Evolutionary conservation across 2,888 invertebrate genomes (phyloP).

Genomic region (Ellobium chinense): DNA sequence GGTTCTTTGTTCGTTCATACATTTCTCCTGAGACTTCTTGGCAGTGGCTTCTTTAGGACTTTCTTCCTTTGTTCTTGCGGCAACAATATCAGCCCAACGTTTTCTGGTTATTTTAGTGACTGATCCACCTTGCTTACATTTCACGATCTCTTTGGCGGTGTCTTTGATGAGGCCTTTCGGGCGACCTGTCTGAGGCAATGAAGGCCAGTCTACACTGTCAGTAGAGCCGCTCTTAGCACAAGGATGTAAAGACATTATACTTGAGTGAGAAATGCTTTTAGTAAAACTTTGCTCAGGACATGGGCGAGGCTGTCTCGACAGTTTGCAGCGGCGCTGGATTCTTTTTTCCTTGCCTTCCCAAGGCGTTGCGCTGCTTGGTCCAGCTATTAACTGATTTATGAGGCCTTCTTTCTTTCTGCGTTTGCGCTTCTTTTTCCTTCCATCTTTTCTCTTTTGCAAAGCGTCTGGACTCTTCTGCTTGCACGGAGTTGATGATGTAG

Average conservation of each 20-base stretch:
- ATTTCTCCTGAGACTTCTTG: neutral
- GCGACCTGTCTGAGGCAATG: neutral
- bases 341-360: neutral
- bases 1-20: neutral
- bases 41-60: neutral
- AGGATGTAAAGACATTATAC: neutral
- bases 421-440: neutral
- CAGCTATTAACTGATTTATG: neutral
- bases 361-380: neutral
- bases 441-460: neutral
- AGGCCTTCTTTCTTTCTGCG: neutral
- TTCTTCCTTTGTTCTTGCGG: neutral
- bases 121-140: neutral
- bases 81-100: neutral
- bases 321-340: neutral
- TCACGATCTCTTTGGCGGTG: constrained; percentile 20
- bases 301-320: neutral
- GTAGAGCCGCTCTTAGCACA: neutral
- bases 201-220: constrained; percentile 32
- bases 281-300: neutral
- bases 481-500: neutral
- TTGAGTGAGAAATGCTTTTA: neutral
- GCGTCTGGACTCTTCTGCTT: neutral
- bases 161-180: constrained; percentile 14
- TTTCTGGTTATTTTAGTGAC: constrained; percentile 10